Evolutionary conservation across 2,113 vertebrate species (phyloP), one percentile per base, ranked within the genome.

Genomic region (Oreotrochilus melanogaster): DNA sequence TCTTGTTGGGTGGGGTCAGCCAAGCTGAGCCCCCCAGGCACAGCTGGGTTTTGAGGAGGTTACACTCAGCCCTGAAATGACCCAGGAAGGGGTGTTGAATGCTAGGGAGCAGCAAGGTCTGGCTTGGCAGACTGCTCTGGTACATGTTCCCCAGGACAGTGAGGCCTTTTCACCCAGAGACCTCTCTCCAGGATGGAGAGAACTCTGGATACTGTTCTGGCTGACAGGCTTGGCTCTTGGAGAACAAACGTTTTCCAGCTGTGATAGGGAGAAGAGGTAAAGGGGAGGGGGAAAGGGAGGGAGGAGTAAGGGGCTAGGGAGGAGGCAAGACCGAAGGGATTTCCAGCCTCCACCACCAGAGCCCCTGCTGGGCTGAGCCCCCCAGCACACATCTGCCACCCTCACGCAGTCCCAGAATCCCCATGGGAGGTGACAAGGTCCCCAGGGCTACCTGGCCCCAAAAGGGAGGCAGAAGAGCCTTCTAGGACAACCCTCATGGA

Each of bases 171-270:
- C 81, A 89, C 54, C 18, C 10, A 2, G 25, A 22, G 47, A 83
- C 56, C 6, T 4, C 30, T 75, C 53, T 64, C 75, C 11, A 4
- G 62, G 54, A 90, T 18, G 25, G 25, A 89, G 51, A 64, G 47
- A 25, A 45, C n/a, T 95, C 80, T 87, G 79, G 85, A 83, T 88
- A 89, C 54, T 93, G 78, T 92, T 82, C 79, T 8, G 6, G 62
- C 78, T 93, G 91, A 82, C 89, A 88, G 60, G 51, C 57, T 81
- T 35, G 1, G 48, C 35, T 90, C 60, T 18, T 5, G 7, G 43
- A 81, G 33, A 79, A 13, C 69, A 92, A 95, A 89, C 30, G 45
- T 21, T 81, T 75, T 80, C 39, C 54, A 33, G 57, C 58, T 89
- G 65, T 80, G 30, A 39, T 42, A 23, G 23, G 18, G 14, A 92